A percentile compares a stretch with the other conserved stretches of the same genome.
phyloP scores from a whole-genome alignment of 1,140 invertebrate genomes.

The Homarus americanus region DNA sequence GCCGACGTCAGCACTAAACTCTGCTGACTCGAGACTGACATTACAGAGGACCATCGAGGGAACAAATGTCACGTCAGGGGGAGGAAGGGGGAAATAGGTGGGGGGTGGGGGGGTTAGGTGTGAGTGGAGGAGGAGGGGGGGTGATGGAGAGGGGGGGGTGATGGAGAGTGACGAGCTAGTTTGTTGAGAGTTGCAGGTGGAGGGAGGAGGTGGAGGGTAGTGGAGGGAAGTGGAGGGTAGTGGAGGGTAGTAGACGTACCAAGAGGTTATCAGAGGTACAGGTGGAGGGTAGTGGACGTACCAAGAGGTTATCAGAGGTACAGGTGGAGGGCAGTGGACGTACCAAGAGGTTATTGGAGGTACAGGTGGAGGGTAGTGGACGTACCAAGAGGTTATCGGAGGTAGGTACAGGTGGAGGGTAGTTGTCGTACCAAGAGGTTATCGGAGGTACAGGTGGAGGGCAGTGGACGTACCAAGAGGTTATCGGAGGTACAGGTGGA shows the following conservation, averaged over 20 bases:
- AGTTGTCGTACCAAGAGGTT: too few species aligned
- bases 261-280: background rate
- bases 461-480: background rate
- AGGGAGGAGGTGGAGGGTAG: too few species aligned
- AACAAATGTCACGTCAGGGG: background rate
- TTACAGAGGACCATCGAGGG: background rate
- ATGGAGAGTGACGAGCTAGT: too few species aligned
- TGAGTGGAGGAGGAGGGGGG: background rate
- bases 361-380: too few species aligned
- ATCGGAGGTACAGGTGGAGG: background rate
- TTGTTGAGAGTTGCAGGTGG: too few species aligned
- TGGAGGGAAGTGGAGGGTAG: too few species aligned
- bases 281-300: background rate
- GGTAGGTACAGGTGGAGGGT: background rate
- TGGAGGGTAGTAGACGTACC: too few species aligned
- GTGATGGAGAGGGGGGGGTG: background rate
- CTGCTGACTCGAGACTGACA: background rate
- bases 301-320: too few species aligned
- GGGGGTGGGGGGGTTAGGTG: background rate
- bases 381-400: too few species aligned
- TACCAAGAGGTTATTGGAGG: too few species aligned
- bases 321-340: too few species aligned
- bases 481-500: conserved; percentile 21
- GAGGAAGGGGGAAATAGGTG: background rate
- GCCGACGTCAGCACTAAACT: background rate